phyloP scores from a whole-genome alignment of 2,113 vertebrate species.

The Manacus vitellinus region DNA sequence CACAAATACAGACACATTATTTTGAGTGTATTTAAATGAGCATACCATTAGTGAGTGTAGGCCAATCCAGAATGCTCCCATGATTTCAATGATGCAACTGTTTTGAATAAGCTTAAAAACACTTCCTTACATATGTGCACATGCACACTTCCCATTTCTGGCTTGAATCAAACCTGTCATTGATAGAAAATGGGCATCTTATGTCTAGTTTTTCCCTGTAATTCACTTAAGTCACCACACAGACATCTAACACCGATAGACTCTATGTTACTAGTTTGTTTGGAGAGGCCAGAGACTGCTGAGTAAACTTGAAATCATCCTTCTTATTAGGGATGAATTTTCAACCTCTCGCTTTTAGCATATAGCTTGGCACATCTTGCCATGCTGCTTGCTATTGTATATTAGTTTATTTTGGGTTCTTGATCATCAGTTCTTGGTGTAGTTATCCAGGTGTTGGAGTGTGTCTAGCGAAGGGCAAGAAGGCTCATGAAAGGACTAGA shows the following conservation, averaged over 20 bases:
- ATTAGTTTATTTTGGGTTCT: not conserved
- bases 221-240: not conserved
- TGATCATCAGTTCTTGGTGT: not conserved
- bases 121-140: fast-evolving
- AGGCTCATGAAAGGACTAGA: not conserved
- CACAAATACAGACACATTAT: fast-evolving
- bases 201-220: not conserved
- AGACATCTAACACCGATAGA: not conserved
- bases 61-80: fast-evolving
- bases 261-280: not conserved
- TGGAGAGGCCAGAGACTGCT: not conserved
- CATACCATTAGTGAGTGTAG: fast-evolving
- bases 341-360: not conserved
- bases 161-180: not conserved
- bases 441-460: not conserved
- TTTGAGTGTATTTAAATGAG: not conserved
- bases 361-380: not conserved
- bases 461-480: not conserved
- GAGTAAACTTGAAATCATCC: not conserved
- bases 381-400: not conserved
- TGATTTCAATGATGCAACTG: fast-evolving
- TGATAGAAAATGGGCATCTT: not conserved
- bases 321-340: not conserved
- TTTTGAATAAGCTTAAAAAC: not conserved
- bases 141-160: not conserved